Evolutionary conservation across 53 echinoderm and acorn worm species (phyloP).

Genomic region (Luidia sarsii): DNA sequence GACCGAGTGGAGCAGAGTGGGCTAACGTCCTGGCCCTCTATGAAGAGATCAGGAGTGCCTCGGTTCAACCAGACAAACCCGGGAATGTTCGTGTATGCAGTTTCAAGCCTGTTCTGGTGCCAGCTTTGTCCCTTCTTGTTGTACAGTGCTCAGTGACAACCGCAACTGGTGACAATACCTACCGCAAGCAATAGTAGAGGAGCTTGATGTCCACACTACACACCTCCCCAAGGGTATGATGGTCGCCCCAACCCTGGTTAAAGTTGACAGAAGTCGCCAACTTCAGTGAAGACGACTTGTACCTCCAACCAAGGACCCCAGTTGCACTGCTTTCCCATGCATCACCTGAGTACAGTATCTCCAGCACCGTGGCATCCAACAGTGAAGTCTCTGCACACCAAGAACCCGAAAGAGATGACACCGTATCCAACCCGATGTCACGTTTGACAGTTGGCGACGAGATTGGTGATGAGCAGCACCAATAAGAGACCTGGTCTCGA

Average conservation of each 20-base stretch:
- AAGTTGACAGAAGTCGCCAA: slow-evolving; percentile 47
- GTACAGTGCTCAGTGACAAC: slow-evolving; percentile 38
- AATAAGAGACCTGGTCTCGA: slow-evolving; percentile 38
- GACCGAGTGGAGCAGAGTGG: slow-evolving; percentile 26
- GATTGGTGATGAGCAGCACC: no score
- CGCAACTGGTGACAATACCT: background rate
- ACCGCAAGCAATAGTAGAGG: slow-evolving; percentile 35
- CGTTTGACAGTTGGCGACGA: no score
- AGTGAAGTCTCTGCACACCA: no score
- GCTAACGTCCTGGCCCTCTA: slow-evolving; percentile 52
- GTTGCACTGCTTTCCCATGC: slow-evolving; percentile 15
- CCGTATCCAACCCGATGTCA: background rate
- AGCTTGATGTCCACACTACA: background rate
- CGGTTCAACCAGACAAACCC: background rate
- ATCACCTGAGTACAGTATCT: background rate
- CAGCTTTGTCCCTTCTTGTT: slow-evolving; percentile 35
- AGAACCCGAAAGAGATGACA: background rate
- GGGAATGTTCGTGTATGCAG: slow-evolving; percentile 32
- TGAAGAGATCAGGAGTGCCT: slow-evolving; percentile 19
- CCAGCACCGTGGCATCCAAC: background rate
- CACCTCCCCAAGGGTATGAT: slow-evolving; percentile 39
- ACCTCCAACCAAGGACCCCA: slow-evolving; percentile 57
- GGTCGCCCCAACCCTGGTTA: slow-evolving; percentile 23
- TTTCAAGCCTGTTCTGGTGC: slow-evolving; percentile 35
- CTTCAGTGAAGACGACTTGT: slow-evolving; percentile 48